A percentile compares a stretch with the other conserved stretches of the same genome.
Evolutionary conservation across 2,888 invertebrate species (phyloP).

Genomic region (Drosophila fulvimacula): DNA sequence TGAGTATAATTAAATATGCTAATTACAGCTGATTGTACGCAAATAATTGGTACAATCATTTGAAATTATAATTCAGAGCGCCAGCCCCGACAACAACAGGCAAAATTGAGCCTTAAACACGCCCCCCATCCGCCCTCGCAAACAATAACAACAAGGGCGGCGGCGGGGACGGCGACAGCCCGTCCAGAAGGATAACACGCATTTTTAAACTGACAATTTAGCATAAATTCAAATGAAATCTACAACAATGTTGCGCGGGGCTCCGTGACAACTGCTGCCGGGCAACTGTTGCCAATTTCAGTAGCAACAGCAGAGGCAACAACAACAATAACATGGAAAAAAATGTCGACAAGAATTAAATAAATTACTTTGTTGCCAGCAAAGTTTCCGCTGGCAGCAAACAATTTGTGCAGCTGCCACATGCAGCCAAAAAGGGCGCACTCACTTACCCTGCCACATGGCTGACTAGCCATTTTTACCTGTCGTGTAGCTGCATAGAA

Average conservation of each 20-base stretch:
- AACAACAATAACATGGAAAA: conserved; percentile 9
- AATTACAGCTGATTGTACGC: conserved; percentile 77
- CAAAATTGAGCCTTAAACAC: conserved; percentile 38
- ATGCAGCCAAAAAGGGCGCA: conserved; percentile 38
- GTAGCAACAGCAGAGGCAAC: conserved; percentile 27
- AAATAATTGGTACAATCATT: conserved; percentile 76
- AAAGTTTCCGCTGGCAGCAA: conserved; percentile 69
- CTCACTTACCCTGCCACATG: conserved; percentile 29
- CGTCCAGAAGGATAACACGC: conserved; percentile 73
- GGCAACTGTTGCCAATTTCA: conserved; percentile 70
- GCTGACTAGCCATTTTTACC: conserved; percentile 55
- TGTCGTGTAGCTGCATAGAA: conserved; percentile 46
- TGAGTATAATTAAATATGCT: conserved; percentile 76
- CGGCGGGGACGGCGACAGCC: conserved; percentile 24
- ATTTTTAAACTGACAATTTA: conserved; percentile 72
- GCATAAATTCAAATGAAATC: conserved; percentile 76
- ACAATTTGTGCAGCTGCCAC: conserved; percentile 74
- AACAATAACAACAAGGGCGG: conserved; percentile 20
- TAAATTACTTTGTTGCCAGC: conserved; percentile 74
- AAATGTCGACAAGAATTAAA: conserved; percentile 61
- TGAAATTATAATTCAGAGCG: conserved; percentile 72
- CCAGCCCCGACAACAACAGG: conserved; percentile 10
- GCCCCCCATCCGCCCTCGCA: background rate
- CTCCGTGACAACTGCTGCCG: conserved; percentile 40
- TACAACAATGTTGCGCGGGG: conserved; percentile 47